phyloP scores from a whole-genome alignment of 2,888 invertebrate genomes.

The Rhingia campestris region DNA sequence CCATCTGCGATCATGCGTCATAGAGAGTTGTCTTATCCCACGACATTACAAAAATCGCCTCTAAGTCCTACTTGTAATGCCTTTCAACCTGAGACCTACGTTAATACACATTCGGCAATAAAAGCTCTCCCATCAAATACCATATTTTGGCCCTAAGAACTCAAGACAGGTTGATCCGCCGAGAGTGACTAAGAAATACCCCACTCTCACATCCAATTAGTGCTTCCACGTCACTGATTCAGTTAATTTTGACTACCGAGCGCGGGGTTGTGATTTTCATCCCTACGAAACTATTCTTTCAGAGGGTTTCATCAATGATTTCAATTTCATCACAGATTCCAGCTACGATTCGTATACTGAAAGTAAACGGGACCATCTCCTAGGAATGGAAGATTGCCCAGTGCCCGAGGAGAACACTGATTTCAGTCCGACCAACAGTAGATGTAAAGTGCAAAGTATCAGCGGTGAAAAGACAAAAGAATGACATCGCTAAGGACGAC shows the following conservation, averaged over 20 bases:
- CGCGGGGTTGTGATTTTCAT: constrained; percentile 72
- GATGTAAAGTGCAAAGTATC: constrained; percentile 30
- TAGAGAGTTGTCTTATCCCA: too few species aligned
- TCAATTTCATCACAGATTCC: constrained; percentile 72
- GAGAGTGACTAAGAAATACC: too few species aligned
- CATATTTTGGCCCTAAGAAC: too few species aligned
- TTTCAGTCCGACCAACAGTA: not conserved
- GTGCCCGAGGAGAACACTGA: constrained; percentile 29
- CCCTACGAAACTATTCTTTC: constrained; percentile 70
- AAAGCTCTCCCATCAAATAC: too few species aligned
- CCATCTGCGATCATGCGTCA: too few species aligned
- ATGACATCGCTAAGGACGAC: constrained; percentile 76
- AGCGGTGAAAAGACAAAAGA: constrained; percentile 72
- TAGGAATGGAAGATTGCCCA: constrained; percentile 49
- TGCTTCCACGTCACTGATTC: too few species aligned
- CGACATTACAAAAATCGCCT: too few species aligned
- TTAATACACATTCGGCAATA: too few species aligned
- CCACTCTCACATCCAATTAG: too few species aligned
- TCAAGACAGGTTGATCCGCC: too few species aligned
- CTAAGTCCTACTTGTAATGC: too few species aligned
- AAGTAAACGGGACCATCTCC: constrained; percentile 55
- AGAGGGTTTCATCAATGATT: constrained; percentile 65
- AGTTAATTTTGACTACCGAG: constrained; percentile 68
- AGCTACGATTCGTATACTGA: constrained; percentile 49
- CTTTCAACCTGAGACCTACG: too few species aligned